Evolutionary conservation across 2,113 vertebrate species (phyloP).

Genomic region (Marmota flaviventris): DNA sequence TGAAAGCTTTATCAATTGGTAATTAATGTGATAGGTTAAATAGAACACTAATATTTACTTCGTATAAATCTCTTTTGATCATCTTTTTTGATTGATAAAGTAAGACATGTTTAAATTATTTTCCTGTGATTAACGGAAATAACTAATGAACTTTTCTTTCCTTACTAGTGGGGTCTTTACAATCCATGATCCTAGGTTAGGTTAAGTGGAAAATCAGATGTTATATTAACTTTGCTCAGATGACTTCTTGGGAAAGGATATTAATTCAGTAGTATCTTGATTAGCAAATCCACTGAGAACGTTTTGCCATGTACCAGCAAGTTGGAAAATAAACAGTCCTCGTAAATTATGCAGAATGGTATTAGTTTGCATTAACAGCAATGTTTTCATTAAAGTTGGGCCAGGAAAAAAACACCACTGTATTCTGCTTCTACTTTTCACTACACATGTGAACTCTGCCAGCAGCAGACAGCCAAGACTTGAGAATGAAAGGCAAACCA

Average conservation of each 20-base stretch:
- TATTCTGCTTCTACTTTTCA: slow-evolving; percentile 69
- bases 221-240: slow-evolving; percentile 60
- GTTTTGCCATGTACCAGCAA: slow-evolving; percentile 45
- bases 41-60: slow-evolving; percentile 12
- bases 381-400: slow-evolving; percentile 66
- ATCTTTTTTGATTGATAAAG: slow-evolving; percentile 27
- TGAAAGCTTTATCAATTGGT: slow-evolving; percentile 21
- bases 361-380: slow-evolving; percentile 69
- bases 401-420: slow-evolving; percentile 65
- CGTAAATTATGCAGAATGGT: slow-evolving; percentile 76
- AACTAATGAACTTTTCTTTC: slow-evolving; percentile 16
- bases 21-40: slow-evolving; percentile 39
- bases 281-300: slow-evolving; percentile 65
- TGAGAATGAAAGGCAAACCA: slow-evolving; percentile 12
- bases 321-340: slow-evolving; percentile 71
- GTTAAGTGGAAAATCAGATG: slow-evolving; percentile 48
- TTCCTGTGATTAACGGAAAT: slow-evolving; percentile 24
- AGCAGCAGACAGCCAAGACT: neutral
- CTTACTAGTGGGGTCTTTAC: neutral
- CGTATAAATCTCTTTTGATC: slow-evolving; percentile 35
- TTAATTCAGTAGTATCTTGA: slow-evolving; percentile 23
- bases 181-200: slow-evolving; percentile 37
- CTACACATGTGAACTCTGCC: neutral
- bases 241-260: slow-evolving; percentile 53
- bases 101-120: slow-evolving; percentile 35